phyloP scores from a whole-genome alignment of 2,797 vertebrate genomes.

The Graptemys geographica region DNA sequence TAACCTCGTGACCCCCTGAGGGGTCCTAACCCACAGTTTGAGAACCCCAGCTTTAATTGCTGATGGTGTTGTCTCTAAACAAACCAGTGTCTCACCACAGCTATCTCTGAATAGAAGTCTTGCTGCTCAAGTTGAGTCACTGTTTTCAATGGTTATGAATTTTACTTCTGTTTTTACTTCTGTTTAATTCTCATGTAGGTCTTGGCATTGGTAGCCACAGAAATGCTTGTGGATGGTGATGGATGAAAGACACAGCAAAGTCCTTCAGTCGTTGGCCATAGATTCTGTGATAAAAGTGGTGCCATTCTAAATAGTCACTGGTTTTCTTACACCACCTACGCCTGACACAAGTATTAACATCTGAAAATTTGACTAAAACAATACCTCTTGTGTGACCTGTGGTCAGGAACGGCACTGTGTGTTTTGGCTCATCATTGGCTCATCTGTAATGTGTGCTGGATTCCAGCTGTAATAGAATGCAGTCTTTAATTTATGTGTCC shows the following conservation, averaged over 20 bases:
- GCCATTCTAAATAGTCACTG: neutral
- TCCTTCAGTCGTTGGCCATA: constrained; percentile 20
- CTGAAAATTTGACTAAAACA: constrained; percentile 13
- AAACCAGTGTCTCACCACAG: constrained; percentile 50
- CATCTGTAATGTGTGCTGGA: neutral
- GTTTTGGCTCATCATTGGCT: neutral
- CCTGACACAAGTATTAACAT: constrained; percentile 10
- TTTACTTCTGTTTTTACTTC: constrained; percentile 19
- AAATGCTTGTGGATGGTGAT: constrained; percentile 51
- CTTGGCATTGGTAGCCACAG: constrained; percentile 54
- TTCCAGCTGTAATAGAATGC: neutral
- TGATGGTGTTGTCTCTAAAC: constrained; percentile 44
- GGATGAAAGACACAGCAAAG: constrained; percentile 15
- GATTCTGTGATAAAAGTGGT: neutral
- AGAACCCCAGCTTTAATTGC: neutral
- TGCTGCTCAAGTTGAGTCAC: constrained; percentile 39
- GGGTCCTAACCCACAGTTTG: too few relatives aligned
- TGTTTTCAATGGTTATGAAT: constrained; percentile 47
- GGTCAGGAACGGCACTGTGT: neutral
- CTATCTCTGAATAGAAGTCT: constrained; percentile 23
- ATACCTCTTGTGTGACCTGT: neutral
- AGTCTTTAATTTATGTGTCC: neutral
- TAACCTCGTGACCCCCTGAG: too few relatives aligned
- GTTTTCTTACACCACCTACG: neutral
- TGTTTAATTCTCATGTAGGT: constrained; percentile 44